Evolutionary conservation across 2,888 invertebrate species (phyloP), one percentile per base, ranked within the genome.

Genomic region (Diabrotica balteata): DNA sequence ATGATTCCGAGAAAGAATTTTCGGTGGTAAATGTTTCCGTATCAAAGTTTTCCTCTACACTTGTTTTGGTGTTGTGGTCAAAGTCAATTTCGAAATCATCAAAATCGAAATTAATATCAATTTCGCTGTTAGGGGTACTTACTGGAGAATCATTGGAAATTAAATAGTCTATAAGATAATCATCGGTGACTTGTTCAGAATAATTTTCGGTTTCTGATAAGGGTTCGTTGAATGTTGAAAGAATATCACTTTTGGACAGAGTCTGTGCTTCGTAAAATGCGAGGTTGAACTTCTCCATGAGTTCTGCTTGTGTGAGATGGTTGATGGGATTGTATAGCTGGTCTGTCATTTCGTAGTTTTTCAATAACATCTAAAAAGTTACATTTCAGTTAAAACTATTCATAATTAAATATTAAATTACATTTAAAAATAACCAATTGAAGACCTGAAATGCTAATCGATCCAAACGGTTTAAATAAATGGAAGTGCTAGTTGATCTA

Each of bases 191-290:
- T 64, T 69, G 67, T 4, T 70, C 67, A 7, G 62, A 46, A n/a
- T 72, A 67, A 22, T 71, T 69, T 8, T 65, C 64, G 10, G 62
- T 60, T 7, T 50, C 59, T 53, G 63, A 66, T 1, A 62, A 3
- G 8, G 62, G 49, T 47, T 80, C 79, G 66, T 80, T 77, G 67
- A 81, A 80, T 0, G 78, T 80, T 11, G 77, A 75, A 4, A 78
- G 61, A 11, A 79, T 74, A 65, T 81, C 80, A 7, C 76, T 74
- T 72, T 77, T 76, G 43, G 76, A 72, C 4, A 77, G 69, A 54
- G 77, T 77, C 71, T 84, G 84, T 9, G 83, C 83, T 68, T 84
- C 83, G 77, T 83, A 83, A 67, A 84, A 84, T 3, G 84, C 84
- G 17, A 83, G 73, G 68, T 84, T 84, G 76, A 84, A 84, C 74